A percentile compares a stretch with the other conserved stretches of the same genome.
These are phyloP conservation scores for Tetraneura akinire DNA, from an alignment of 1,140 invertebrate genomes.

Conservation along the genomic window DNA sequence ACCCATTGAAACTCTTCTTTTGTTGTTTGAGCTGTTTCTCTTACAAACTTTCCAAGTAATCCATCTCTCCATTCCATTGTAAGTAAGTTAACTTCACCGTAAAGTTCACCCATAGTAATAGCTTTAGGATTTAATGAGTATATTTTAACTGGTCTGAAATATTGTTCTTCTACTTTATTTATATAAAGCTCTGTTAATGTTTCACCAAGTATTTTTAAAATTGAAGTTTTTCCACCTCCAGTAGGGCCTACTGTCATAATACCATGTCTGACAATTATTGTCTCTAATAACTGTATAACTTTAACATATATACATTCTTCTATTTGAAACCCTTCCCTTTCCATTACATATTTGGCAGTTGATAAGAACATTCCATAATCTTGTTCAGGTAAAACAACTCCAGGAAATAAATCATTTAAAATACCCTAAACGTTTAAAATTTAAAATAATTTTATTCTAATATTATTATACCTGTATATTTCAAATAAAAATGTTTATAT, in stretches of 20 bases:
- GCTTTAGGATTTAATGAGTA: slow-evolving; percentile 86
- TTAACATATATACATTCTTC: slow-evolving; percentile 62
- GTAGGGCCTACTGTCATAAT: slow-evolving; percentile 92
- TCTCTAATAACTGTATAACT: slow-evolving; percentile 78
- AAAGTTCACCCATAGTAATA: slow-evolving; percentile 83
- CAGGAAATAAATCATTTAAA: slow-evolving; percentile 86
- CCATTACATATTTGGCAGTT: slow-evolving; percentile 60
- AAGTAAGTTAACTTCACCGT: slow-evolving; percentile 81
- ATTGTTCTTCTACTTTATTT: slow-evolving; percentile 62
- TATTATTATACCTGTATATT: background rate
- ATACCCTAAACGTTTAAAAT: slow-evolving; percentile 73
- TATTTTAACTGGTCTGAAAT: slow-evolving; percentile 67
- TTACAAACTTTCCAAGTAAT: slow-evolving; percentile 72
- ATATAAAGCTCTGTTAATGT: slow-evolving; percentile 67
- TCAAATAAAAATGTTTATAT: background rate
- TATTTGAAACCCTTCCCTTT: slow-evolving; percentile 65
- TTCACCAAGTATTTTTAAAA: slow-evolving; percentile 66
- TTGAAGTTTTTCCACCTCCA: slow-evolving; percentile 75
- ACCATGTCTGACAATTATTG: slow-evolving; percentile 88
- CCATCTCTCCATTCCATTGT: slow-evolving; percentile 91
- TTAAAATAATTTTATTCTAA: background rate
- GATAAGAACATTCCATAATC: slow-evolving; percentile 75
- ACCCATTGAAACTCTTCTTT: slow-evolving; percentile 75
- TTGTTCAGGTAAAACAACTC: slow-evolving; percentile 73
- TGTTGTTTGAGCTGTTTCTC: slow-evolving; percentile 69